Conservation (phyloP, 2,113 vertebrate species). For the Ailuropoda melanoleuca region DNA sequence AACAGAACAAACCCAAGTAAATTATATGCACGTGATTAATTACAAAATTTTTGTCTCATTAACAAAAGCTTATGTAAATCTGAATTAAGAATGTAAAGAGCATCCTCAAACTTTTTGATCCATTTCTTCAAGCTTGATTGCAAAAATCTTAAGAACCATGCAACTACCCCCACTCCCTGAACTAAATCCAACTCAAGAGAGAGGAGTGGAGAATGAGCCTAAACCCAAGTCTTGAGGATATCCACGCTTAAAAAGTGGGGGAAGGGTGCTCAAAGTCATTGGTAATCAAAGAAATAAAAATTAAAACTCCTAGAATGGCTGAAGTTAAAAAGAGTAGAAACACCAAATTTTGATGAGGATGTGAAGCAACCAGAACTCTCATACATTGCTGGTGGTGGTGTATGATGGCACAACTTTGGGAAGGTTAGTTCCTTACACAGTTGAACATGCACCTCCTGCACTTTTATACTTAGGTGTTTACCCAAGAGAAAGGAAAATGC, state of each 20-base stretch:
- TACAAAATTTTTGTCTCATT: constrained; percentile 73
- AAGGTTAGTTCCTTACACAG: neutral
- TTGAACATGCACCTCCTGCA: neutral
- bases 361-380: neutral
- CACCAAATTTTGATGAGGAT: neutral
- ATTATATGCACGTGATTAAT: constrained; percentile 71
- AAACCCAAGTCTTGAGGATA: neutral
- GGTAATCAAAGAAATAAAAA: constrained; percentile 35
- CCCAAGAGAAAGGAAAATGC: neutral
- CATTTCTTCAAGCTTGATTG: constrained; percentile 68
- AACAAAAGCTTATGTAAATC: constrained; percentile 75
- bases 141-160: constrained; percentile 55
- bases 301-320: constrained; percentile 9
- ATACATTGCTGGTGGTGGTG: neutral
- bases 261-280: neutral
- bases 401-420: neutral
- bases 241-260: neutral
- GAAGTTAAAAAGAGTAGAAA: constrained; percentile 10
- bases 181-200: constrained; percentile 15
- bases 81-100: constrained; percentile 74
- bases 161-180: neutral
- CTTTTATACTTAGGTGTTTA: neutral
- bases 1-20: constrained; percentile 78
- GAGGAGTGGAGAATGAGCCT: neutral
- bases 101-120: constrained; percentile 62